Conservation (phyloP, 2,797 vertebrate species). For the Podarcis siculus region DNA sequence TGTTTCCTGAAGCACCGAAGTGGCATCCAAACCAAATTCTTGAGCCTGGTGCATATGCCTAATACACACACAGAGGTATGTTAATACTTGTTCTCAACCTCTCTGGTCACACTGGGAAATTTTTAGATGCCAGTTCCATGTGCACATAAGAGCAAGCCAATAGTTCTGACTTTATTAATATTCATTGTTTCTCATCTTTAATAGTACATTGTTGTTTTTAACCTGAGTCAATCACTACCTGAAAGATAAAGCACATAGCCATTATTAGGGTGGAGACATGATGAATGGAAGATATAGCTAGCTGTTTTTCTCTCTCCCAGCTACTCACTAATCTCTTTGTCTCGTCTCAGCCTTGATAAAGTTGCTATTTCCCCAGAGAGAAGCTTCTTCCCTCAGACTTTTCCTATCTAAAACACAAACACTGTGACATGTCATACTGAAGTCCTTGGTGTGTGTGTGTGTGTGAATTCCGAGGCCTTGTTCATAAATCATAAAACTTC, state of each 20-base stretch:
- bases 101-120: background rate
- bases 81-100: background rate
- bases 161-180: background rate
- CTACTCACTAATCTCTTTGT: constrained; percentile 17
- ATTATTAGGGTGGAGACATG: background rate
- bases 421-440: background rate
- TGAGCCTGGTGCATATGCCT: no score
- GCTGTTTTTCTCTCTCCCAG: background rate
- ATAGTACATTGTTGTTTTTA: background rate
- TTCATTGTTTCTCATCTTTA: background rate
- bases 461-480: no score
- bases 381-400: background rate
- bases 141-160: background rate
- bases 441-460: background rate
- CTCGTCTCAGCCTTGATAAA: background rate
- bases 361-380: constrained; percentile 10
- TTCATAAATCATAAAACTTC: background rate
- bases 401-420: constrained; percentile 1
- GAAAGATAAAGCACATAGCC: background rate
- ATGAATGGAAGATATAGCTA: background rate
- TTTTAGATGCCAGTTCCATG: background rate
- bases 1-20: no score
- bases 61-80: no score
- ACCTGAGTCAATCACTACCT: background rate
- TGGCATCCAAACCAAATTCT: no score